phyloP scores from a whole-genome alignment of 2,888 invertebrate genomes.

The Girardia tigrina region DNA sequence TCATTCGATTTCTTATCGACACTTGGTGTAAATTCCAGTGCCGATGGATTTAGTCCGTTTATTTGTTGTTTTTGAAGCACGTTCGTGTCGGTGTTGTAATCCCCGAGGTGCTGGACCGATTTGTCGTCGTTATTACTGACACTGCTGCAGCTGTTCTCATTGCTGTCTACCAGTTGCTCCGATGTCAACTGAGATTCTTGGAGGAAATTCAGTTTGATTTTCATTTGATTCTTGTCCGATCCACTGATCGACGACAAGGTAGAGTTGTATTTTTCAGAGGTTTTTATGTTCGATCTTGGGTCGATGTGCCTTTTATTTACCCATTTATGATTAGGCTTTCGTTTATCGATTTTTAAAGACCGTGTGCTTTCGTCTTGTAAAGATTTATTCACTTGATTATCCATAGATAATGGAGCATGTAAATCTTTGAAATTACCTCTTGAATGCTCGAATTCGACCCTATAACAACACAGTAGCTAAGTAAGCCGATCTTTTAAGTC shows the following conservation, averaged over 20 bases:
- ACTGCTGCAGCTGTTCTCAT: not conserved
- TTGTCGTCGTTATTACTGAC: not conserved
- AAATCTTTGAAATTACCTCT: not conserved
- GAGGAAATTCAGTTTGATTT: not conserved
- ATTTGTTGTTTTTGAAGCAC: not conserved
- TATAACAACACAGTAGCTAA: too few species aligned
- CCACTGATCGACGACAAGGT: not conserved
- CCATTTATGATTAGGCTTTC: not conserved
- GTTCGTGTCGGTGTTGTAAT: not conserved
- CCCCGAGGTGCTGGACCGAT: not conserved
- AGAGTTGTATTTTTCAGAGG: not conserved
- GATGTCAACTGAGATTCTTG: conserved; percentile 1
- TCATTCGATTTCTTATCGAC: not conserved
- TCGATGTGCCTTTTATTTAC: not conserved
- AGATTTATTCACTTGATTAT: not conserved
- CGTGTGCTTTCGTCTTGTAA: not conserved
- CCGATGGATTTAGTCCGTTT: conserved; percentile 9
- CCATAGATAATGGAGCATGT: not conserved
- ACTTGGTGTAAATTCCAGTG: not conserved
- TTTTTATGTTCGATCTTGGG: not conserved
- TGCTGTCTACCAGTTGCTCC: not conserved
- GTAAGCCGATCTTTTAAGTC: not conserved
- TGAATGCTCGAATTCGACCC: not conserved
- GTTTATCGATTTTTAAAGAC: not conserved
- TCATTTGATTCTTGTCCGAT: not conserved